These are phyloP conservation scores for Monarcha castaneiventris DNA, from an alignment of 2,113 vertebrate genomes.

Conservation along the genomic window DNA sequence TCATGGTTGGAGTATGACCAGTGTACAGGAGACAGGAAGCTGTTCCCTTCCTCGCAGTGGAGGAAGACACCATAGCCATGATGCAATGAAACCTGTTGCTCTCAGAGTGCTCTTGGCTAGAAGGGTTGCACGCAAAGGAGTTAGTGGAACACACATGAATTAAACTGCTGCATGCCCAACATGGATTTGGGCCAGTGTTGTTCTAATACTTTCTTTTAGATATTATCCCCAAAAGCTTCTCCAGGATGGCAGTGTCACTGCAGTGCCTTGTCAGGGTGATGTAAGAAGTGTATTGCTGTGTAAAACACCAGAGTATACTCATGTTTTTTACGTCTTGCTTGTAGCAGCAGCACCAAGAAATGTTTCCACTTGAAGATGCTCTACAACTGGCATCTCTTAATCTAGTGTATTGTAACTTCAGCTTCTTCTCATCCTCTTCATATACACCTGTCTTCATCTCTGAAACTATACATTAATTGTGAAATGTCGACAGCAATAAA, in stretches of 20 bases:
- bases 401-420: not conserved
- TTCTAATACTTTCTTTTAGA: not conserved
- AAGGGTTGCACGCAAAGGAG: not conserved
- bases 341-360: not conserved
- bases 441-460: not conserved
- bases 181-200: not conserved
- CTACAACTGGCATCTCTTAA: not conserved
- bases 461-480: not conserved
- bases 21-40: fast-evolving
- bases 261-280: not conserved
- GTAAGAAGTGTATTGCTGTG: not conserved
- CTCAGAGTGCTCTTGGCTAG: not conserved
- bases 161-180: not conserved
- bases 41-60: too few relatives aligned
- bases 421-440: not conserved
- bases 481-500: not conserved
- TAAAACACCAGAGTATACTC: not conserved
- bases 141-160: not conserved
- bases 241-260: not conserved
- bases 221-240: not conserved
- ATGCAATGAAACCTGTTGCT: not conserved
- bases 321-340: not conserved
- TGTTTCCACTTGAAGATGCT: not conserved
- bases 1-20: fast-evolving
- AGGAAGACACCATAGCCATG: fast-evolving